Evolutionary conservation across 1,140 invertebrate genomes (phyloP).

Genomic region (Pogonomyrmex barbatus): DNA sequence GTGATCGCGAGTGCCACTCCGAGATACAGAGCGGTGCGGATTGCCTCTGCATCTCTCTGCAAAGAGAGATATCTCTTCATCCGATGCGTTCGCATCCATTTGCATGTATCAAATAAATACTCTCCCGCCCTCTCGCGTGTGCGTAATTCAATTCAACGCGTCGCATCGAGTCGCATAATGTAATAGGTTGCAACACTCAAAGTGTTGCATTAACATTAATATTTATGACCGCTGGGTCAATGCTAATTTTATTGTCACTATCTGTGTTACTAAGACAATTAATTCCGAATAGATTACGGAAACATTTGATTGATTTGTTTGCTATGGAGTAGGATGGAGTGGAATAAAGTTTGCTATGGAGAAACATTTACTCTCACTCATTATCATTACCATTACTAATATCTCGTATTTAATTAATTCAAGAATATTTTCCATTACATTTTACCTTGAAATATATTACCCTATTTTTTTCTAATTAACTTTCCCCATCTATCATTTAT

Average conservation of each 20-base stretch:
- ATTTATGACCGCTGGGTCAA: not conserved
- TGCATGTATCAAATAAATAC: constrained; percentile 34
- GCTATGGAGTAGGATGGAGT: not conserved
- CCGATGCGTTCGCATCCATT: constrained; percentile 17
- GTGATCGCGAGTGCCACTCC: constrained; percentile 75
- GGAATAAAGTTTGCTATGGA: not conserved
- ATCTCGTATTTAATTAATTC: not conserved
- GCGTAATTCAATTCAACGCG: not conserved
- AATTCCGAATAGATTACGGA: not conserved
- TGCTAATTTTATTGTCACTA: not conserved
- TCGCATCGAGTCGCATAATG: constrained; percentile 5
- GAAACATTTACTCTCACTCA: not conserved
- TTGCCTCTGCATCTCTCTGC: constrained; percentile 78
- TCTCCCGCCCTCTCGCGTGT: not conserved
- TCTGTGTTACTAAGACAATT: not conserved
- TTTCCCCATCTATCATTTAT: not conserved
- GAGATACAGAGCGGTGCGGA: constrained; percentile 76
- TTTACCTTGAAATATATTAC: not conserved
- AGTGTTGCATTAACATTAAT: constrained; percentile 3
- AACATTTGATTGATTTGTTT: not conserved
- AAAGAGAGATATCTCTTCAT: constrained; percentile 49
- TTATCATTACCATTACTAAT: not conserved
- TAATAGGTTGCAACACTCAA: not conserved
- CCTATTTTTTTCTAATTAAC: not conserved
- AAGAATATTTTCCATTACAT: not conserved